Base-by-base conservation (phyloP, 2,888 invertebrate species). In the Erpobdella octoculata region DNA sequence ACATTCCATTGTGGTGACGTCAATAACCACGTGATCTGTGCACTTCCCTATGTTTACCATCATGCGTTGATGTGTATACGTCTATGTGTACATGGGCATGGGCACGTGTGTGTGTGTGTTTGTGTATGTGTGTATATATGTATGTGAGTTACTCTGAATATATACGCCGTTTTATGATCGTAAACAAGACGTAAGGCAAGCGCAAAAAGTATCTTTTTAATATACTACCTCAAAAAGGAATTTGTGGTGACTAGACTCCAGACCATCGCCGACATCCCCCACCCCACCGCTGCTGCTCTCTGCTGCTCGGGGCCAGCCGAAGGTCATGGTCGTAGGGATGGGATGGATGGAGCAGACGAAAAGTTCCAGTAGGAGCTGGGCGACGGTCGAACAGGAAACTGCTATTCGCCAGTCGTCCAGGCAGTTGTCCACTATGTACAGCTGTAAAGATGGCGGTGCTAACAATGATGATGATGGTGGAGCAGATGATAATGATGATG, bases 351-450 rank as follows among this genome's bases (percentile, higher is more conserved):
- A 93, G 86, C 98, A 98, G 82, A 97, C 92, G 78, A 89, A 86
- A 80, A 98, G 87, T 77, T 83, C 83, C 61, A 80, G 72, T 21
- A 78, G 68, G 69, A 83, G 78, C 77, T 85, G 84, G 37, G 82
- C 88, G 85, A 95, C 91, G 85, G 97, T 88, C 85, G 94, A 93
- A 90, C 93, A 93, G 79, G 96, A 97, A 91, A 98, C 94, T 81
- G 97, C 96, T 86, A 99, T 98, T 83, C 97, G 89, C 98, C 98
- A 99, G 87, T 98, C 98, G 85, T 99, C 98, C 78, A 97, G 95
- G 87, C 96, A 96, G 88, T 98, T 99, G 88, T 98, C 97, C 87
- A 97, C 95, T 91, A 97, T 95, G 88, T 97, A 98, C 41, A 70
- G 41, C 53, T 69, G 69, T 53, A 28, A 6, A 59, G 53, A 53